These are phyloP conservation scores for Cephus rjabovi DNA, from an alignment of 2,888 invertebrate species.

Conservation along the genomic window DNA sequence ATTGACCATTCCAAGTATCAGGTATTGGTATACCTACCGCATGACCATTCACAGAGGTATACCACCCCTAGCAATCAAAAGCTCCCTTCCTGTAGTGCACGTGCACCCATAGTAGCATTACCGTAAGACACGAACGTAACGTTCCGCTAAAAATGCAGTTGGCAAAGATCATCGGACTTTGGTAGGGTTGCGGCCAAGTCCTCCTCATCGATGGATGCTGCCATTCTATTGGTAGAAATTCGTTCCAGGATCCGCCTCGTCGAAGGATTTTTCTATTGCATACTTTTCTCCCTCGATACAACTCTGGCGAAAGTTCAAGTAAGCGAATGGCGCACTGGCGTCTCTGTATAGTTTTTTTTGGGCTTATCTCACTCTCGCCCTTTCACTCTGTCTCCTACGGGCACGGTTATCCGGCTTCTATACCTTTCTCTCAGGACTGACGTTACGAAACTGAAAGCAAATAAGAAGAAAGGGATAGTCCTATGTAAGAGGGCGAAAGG, in stretches of 20 bases:
- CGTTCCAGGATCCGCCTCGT: background rate
- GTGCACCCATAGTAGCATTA: background rate
- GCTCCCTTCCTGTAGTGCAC: background rate
- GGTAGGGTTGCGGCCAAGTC: background rate
- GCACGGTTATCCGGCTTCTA: slow-evolving; percentile 11
- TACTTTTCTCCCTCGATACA: background rate
- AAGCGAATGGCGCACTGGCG: background rate
- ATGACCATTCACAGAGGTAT: background rate
- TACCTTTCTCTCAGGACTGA: slow-evolving; percentile 8
- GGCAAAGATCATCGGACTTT: background rate
- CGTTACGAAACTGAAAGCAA: slow-evolving; percentile 12
- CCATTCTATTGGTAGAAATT: background rate
- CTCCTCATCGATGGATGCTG: background rate
- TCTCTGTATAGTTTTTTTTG: background rate
- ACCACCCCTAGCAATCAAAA: background rate
- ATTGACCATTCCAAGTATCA: background rate
- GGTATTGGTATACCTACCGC: background rate
- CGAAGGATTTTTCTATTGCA: background rate
- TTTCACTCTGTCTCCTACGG: background rate
- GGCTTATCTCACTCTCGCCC: background rate
- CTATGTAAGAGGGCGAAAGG: slow-evolving; percentile 4
- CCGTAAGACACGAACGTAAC: background rate
- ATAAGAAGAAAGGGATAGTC: slow-evolving; percentile 10
- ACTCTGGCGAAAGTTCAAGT: background rate
- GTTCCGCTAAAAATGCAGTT: background rate